phyloP scores from a whole-genome alignment of 2,888 invertebrate genomes.

The Omphaloscelis lunosa region DNA sequence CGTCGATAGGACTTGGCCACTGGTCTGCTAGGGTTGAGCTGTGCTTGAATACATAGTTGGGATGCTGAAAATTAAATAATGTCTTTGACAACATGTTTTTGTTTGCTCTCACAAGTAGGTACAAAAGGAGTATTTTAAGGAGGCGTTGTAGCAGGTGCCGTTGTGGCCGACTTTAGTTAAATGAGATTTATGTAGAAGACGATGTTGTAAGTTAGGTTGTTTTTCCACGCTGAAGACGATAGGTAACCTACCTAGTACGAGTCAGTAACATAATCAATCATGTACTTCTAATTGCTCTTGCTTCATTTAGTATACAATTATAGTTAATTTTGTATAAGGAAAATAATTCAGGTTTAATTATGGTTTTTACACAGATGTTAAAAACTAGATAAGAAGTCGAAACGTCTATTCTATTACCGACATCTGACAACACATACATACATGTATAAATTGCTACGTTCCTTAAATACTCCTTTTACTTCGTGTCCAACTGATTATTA shows the following conservation, averaged over 20 bases:
- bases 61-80: neutral
- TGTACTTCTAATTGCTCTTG: neutral
- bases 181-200: neutral
- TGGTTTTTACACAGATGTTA: neutral
- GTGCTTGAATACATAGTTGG: conserved; percentile 2
- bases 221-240: neutral
- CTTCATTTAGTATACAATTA: neutral
- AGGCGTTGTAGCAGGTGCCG: neutral
- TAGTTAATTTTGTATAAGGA: too few species aligned
- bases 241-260: neutral
- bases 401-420: neutral
- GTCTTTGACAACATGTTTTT: neutral
- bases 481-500: too few species aligned
- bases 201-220: neutral
- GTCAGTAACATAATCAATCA: neutral
- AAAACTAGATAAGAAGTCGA: neutral
- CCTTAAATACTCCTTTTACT: too few species aligned
- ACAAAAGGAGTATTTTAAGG: neutral
- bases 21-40: conserved; percentile 60
- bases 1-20: conserved; percentile 79
- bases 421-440: too few species aligned
- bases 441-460: too few species aligned
- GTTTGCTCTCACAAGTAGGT: neutral
- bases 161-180: too few species aligned
- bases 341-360: neutral